Evolutionary conservation across 1,140 invertebrate species (phyloP).

Genomic region (Drosophila hydei): DNA sequence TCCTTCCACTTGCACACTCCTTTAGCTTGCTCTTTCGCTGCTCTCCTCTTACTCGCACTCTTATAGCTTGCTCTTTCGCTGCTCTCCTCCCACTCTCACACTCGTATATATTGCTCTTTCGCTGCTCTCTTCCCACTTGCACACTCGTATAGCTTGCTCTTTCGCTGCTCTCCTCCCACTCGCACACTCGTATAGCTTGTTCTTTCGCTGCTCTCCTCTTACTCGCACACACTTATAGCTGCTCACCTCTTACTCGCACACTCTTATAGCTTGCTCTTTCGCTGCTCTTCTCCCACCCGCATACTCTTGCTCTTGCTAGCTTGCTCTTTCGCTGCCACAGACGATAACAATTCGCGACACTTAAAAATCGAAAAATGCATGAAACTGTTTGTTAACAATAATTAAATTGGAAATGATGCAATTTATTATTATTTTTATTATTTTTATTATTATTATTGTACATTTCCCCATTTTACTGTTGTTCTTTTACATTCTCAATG

Average conservation of each 20-base stretch:
- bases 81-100: too few species aligned
- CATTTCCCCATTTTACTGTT: constrained; percentile 6
- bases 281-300: too few species aligned
- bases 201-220: too few species aligned
- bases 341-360: constrained; percentile 33
- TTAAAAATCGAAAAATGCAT: constrained; percentile 63
- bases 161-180: neutral
- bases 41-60: too few species aligned
- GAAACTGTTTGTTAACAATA: constrained; percentile 52
- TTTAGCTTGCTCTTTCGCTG: too few species aligned
- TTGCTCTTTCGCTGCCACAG: constrained; percentile 8
- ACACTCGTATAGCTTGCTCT: neutral
- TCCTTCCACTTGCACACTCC: too few species aligned
- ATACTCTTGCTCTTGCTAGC: neutral
- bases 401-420: constrained; percentile 71
- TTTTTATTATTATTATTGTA: constrained; percentile 32
- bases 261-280: too few species aligned
- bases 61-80: neutral
- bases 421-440: constrained; percentile 29
- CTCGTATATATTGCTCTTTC: too few species aligned
- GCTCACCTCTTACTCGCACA: too few species aligned
- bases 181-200: too few species aligned
- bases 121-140: too few species aligned
- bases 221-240: too few species aligned
- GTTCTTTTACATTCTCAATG: constrained; percentile 26